phyloP scores from a whole-genome alignment of 1,140 invertebrate genomes.

The Drosophila mojavensis region DNA sequence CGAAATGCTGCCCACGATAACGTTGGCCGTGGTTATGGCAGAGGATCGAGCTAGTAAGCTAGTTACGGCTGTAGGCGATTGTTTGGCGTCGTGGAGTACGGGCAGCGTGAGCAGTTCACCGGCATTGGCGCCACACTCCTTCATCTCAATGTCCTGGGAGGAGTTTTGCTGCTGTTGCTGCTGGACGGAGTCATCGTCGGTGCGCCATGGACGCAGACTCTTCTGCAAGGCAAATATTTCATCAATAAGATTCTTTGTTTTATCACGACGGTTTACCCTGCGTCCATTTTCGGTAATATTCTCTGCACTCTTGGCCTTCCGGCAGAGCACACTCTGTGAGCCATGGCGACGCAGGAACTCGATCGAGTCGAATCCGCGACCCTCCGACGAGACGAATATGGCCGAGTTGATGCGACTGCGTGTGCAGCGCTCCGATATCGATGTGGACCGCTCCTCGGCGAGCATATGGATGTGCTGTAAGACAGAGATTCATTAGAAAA shows the following conservation, averaged over 20 bases:
- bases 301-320: slow-evolving; percentile 90
- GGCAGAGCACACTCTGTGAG: slow-evolving; percentile 90
- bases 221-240: slow-evolving; percentile 51
- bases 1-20: slow-evolving; percentile 80
- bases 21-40: slow-evolving; percentile 74
- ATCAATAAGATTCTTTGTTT: not conserved
- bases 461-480: slow-evolving; percentile 88
- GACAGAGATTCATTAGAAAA: slow-evolving; percentile 19
- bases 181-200: slow-evolving; percentile 72
- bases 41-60: slow-evolving; percentile 64
- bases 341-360: slow-evolving; percentile 90
- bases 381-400: slow-evolving; percentile 89
- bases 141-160: slow-evolving; percentile 69
- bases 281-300: slow-evolving; percentile 85
- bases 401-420: slow-evolving; percentile 91
- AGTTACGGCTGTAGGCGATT: slow-evolving; percentile 62
- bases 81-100: slow-evolving; percentile 64
- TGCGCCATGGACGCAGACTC: slow-evolving; percentile 78
- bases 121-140: slow-evolving; percentile 61
- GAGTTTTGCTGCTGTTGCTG: slow-evolving; percentile 52
- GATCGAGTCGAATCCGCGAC: slow-evolving; percentile 89
- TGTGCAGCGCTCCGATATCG: slow-evolving; percentile 85
- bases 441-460: slow-evolving; percentile 81
- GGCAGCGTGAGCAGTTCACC: slow-evolving; percentile 63
- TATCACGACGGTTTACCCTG: slow-evolving; percentile 51